Evolutionary conservation across 2,797 vertebrate species (phyloP).

Genomic region (Loris lydekkerianus): DNA sequence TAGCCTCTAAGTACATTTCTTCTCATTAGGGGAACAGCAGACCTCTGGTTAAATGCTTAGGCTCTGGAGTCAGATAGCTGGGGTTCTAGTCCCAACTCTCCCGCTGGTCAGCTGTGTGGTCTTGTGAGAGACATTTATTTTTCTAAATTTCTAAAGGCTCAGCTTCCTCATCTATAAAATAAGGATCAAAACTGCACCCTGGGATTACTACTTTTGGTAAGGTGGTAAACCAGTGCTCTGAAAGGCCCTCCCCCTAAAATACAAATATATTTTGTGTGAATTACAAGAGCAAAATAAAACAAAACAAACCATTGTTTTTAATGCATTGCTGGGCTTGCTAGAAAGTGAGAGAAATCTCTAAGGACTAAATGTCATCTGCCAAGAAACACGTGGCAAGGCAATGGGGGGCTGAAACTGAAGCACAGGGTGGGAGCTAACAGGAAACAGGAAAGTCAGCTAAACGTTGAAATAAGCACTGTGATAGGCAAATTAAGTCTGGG

Average conservation of each 20-base stretch:
- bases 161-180: slow-evolving; percentile 37
- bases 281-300: neutral
- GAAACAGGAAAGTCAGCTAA: neutral
- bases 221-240: neutral
- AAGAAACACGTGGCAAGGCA: neutral
- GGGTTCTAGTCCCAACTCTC: neutral
- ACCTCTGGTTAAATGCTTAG: neutral
- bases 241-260: neutral
- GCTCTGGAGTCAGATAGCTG: neutral
- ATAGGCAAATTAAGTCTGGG: neutral
- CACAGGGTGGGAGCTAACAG: neutral
- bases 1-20: neutral
- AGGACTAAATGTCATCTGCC: neutral
- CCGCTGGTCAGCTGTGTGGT: neutral
- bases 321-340: neutral
- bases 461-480: neutral
- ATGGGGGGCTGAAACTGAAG: neutral
- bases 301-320: neutral
- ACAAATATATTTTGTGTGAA: neutral
- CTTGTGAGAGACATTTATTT: neutral
- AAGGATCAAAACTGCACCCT: neutral
- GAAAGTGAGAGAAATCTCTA: slow-evolving; percentile 7
- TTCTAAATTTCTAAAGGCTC: neutral
- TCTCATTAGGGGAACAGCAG: neutral
- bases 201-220: neutral